phyloP scores from a whole-genome alignment of 2,888 invertebrate species.

The Xylocampa areola region DNA sequence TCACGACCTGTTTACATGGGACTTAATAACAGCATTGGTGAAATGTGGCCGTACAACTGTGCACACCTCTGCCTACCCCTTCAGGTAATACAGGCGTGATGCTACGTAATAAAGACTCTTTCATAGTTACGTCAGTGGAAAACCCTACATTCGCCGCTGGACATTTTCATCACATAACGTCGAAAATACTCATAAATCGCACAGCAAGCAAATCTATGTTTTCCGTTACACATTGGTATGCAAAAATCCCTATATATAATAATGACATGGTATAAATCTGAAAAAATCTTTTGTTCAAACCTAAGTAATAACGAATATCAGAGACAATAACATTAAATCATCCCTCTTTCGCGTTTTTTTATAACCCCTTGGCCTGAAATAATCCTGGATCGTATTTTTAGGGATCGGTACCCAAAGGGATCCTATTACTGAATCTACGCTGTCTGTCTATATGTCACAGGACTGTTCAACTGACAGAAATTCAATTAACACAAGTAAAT shows the following conservation, averaged over 20 bases:
- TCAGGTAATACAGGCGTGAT: too few species aligned
- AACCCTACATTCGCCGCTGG: conserved; percentile 6
- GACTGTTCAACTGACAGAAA: too few species aligned
- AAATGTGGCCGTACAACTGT: too few species aligned
- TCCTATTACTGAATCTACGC: too few species aligned
- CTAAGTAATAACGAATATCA: conserved; percentile 55
- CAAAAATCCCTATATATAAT: conserved; percentile 47
- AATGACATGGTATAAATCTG: conserved; percentile 54
- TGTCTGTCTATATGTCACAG: too few species aligned
- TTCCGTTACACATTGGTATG: conserved; percentile 44
- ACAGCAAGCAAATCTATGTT: conserved; percentile 37
- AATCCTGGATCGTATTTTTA: conserved; percentile 47
- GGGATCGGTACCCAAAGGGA: too few species aligned
- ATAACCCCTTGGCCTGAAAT: conserved; percentile 51
- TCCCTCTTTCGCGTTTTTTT: conserved; percentile 54
- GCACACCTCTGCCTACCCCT: too few species aligned
- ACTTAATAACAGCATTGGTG: too few species aligned
- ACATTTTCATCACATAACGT: conserved; percentile 21
- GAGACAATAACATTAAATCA: conserved; percentile 62
- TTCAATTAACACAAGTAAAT: too few species aligned
- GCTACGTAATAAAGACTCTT: too few species aligned
- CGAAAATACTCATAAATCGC: conserved; percentile 36
- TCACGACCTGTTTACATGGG: too few species aligned
- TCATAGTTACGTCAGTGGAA: conserved; percentile 4
- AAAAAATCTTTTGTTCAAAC: conserved; percentile 57